phyloP scores from a whole-genome alignment of 2,113 vertebrate species.

The Cephalopterus ornatus region DNA sequence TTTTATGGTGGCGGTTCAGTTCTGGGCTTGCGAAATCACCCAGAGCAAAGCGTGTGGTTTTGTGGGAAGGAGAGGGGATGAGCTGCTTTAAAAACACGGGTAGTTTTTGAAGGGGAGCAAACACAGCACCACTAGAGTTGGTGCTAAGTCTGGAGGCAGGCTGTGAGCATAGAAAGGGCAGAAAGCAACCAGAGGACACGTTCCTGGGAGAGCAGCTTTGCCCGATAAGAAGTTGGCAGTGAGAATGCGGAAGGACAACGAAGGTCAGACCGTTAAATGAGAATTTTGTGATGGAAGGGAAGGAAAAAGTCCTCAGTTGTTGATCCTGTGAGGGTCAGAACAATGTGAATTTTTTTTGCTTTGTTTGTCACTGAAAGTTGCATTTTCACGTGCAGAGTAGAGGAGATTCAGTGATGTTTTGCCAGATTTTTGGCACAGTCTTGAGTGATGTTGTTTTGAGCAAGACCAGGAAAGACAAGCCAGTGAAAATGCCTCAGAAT shows the following conservation, averaged over 20 bases:
- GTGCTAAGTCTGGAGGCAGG: background rate
- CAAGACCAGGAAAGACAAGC: background rate
- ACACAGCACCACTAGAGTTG: background rate
- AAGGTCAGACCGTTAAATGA: background rate
- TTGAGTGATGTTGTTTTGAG: accelerated
- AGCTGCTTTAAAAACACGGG: background rate
- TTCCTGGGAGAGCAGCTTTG: background rate
- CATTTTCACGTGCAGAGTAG: background rate
- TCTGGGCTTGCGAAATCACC: background rate
- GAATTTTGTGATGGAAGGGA: background rate
- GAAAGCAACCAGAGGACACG: background rate
- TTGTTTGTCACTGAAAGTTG: background rate
- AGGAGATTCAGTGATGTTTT: background rate
- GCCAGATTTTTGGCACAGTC: background rate
- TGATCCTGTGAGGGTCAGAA: background rate
- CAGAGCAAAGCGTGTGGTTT: accelerated
- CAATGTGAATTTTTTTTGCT: background rate
- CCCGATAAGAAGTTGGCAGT: background rate
- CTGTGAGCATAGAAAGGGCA: background rate
- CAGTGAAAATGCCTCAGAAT: background rate
- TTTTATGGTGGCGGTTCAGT: background rate
- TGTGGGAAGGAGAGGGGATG: background rate
- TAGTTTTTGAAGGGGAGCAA: background rate
- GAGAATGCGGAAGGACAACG: background rate
- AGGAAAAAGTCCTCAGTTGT: background rate